These are phyloP conservation scores for Parazoanthus atlanticus DNA, from an alignment of 92 coral and sea anemone species.

Conservation along the genomic window DNA sequence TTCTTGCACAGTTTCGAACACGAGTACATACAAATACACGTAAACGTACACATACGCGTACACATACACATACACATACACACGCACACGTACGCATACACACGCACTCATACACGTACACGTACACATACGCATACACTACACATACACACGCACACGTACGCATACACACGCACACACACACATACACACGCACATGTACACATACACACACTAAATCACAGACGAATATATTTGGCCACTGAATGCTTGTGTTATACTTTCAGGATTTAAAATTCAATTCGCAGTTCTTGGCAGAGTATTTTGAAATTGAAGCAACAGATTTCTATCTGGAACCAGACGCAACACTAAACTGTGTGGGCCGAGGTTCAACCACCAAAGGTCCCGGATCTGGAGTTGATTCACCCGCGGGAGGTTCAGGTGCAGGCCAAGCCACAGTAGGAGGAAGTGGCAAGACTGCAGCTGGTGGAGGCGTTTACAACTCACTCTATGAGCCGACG, in stretches of 20 bases:
- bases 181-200: no score
- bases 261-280: constrained; percentile 71
- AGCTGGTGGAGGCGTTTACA: constrained; percentile 53
- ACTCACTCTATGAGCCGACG: constrained; percentile 64
- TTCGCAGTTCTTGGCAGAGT: constrained; percentile 64
- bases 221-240: not conserved
- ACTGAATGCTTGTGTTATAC: not conserved
- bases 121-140: no score
- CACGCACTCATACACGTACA: not conserved
- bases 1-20: constrained; percentile 24
- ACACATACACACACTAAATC: not conserved
- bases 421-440: constrained; percentile 69
- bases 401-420: constrained; percentile 62
- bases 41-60: no score
- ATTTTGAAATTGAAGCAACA: constrained; percentile 67
- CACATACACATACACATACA: no score
- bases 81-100: not conserved
- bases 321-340: constrained; percentile 73
- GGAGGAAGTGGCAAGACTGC: constrained; percentile 63
- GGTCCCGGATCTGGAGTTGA: constrained; percentile 64
- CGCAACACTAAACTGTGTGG: constrained; percentile 63
- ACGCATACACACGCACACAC: no score
- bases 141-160: no score
- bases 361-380: constrained; percentile 56
- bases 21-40: no score